A percentile compares a stretch with the other conserved stretches of the same genome.
These are phyloP conservation scores for Hartigia nigra DNA, from an alignment of 2,888 invertebrate genomes.

Conservation along the genomic window DNA sequence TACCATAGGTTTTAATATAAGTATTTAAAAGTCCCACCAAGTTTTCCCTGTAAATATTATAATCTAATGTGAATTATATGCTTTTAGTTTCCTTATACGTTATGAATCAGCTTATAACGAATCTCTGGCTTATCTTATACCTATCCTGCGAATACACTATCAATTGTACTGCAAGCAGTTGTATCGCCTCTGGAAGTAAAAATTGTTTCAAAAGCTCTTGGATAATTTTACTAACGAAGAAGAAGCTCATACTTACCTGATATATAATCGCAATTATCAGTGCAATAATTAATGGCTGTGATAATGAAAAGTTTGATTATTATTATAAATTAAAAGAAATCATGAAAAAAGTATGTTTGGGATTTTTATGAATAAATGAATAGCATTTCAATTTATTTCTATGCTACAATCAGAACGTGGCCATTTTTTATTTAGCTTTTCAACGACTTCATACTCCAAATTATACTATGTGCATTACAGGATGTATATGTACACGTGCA, in stretches of 20 bases:
- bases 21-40: conserved; percentile 40
- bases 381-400: background rate
- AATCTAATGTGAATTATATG: conserved; percentile 46
- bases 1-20: background rate
- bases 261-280: too few species aligned
- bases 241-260: background rate
- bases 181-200: background rate
- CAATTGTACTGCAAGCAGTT: background rate
- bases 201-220: background rate
- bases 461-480: background rate
- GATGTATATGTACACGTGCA: background rate
- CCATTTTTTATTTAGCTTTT: background rate
- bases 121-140: background rate
- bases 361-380: background rate
- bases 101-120: conserved; percentile 39
- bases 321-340: background rate
- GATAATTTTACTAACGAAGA: background rate
- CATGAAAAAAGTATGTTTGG: background rate
- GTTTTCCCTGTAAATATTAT: conserved; percentile 33
- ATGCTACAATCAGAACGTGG: background rate
- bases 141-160: background rate
- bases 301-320: background rate
- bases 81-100: conserved; percentile 40
- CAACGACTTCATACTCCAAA: background rate
- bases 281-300: background rate